A percentile compares a stretch with the other conserved stretches of the same genome.
These are phyloP conservation scores for Pangasius krempfi DNA, from an alignment of 2,797 vertebrate species.

Conservation along the genomic window DNA sequence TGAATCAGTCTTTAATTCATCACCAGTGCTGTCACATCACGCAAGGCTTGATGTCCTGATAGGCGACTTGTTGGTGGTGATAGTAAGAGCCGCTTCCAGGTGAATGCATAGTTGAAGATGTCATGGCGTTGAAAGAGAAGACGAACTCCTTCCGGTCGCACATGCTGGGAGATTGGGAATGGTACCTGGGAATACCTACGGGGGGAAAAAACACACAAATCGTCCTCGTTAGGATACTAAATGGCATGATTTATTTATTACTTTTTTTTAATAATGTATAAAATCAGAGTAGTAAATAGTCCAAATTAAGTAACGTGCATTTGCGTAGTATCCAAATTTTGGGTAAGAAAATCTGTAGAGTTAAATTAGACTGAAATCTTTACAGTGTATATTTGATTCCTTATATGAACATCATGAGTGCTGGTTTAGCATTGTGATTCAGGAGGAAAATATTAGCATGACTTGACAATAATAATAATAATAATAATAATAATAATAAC, in stretches of 20 bases:
- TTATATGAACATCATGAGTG: background rate
- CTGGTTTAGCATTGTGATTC: background rate
- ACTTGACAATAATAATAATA: background rate
- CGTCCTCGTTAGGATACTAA: background rate
- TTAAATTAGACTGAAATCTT: background rate
- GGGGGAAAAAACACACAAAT: background rate
- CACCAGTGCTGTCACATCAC: conserved; percentile 86
- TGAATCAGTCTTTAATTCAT: conserved; percentile 46
- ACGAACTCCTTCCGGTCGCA: conserved; percentile 98
- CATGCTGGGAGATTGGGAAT: conserved; percentile 97
- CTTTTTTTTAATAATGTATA: no score
- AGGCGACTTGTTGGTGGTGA: conserved; percentile 97
- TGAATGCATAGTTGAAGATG: conserved; percentile 94
- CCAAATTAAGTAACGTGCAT: background rate
- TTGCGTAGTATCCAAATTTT: background rate
- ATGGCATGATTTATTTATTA: background rate
- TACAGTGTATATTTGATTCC: background rate
- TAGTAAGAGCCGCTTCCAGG: conserved; percentile 91
- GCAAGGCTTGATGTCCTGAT: conserved; percentile 99
- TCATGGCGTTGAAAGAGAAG: conserved; percentile 99
- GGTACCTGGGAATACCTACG: conserved; percentile 94
- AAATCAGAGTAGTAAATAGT: background rate
- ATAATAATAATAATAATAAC: background rate
- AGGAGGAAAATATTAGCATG: background rate
- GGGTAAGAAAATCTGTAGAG: background rate